Percentiles rank a stretch among this genome's conserved stretches.
Evolutionary conservation across 1,140 invertebrate genomes (phyloP).

Genomic region (Helicorthomorpha holstii): DNA sequence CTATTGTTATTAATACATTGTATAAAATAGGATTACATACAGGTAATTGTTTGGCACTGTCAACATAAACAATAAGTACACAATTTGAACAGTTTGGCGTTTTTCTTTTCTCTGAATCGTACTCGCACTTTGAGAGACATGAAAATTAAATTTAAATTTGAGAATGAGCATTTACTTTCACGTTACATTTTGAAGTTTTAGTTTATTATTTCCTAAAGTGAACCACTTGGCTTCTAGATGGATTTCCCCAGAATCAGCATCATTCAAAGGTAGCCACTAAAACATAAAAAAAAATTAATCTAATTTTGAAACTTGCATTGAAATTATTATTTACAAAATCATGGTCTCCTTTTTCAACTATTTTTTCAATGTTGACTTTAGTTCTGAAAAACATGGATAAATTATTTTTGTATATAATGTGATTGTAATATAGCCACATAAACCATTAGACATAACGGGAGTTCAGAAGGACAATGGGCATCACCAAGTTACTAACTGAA

Average conservation of each 20-base stretch:
- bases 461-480: no score
- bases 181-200: background rate
- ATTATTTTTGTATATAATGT: no score
- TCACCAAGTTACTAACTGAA: no score
- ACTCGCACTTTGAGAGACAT: background rate
- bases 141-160: background rate
- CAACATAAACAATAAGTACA: background rate
- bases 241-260: slow-evolving; percentile 5
- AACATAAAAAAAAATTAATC: background rate
- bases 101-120: background rate
- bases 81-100: slow-evolving; percentile 1
- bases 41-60: slow-evolving; percentile 1
- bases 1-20: background rate
- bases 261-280: background rate
- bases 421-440: no score
- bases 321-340: background rate
- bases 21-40: background rate
- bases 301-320: background rate
- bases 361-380: slow-evolving; percentile 16
- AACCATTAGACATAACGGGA: no score
- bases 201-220: background rate
- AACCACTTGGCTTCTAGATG: background rate
- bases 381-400: slow-evolving; percentile 11
- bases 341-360: background rate
- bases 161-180: background rate